These are phyloP conservation scores for Hephaestus fuliginosus DNA, from an alignment of 2,797 vertebrate species.

Conservation along the genomic window DNA sequence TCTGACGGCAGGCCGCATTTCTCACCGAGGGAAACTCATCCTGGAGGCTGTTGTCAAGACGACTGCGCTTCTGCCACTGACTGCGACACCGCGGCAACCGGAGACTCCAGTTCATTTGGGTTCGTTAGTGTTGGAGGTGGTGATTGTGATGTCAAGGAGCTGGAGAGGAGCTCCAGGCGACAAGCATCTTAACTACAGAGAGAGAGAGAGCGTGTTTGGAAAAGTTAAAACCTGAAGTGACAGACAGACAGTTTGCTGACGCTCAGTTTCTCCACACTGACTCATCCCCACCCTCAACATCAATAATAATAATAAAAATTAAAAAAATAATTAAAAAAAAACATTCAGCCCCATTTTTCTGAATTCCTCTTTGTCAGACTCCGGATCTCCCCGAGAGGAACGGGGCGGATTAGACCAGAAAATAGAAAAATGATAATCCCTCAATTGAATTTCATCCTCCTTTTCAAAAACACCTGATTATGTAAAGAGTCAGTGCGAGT, in stretches of 20 bases:
- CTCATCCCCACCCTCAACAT: constrained; percentile 46
- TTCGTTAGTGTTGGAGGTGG: constrained; percentile 60
- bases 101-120: constrained; percentile 28
- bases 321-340: not conserved
- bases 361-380: constrained; percentile 43
- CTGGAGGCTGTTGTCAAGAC: constrained; percentile 71
- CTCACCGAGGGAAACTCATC: constrained; percentile 71
- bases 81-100: constrained; percentile 54
- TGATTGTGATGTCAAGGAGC: constrained; percentile 18
- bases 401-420: constrained; percentile 53
- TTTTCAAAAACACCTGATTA: constrained; percentile 65
- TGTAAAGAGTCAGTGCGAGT: constrained; percentile 49
- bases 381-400: constrained; percentile 35
- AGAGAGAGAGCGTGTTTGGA: not conserved
- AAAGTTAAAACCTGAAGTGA: constrained; percentile 49
- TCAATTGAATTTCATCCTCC: constrained; percentile 61
- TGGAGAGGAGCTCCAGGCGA: constrained; percentile 64
- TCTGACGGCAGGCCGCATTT: constrained; percentile 62
- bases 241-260: constrained; percentile 40
- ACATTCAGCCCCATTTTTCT: constrained; percentile 24
- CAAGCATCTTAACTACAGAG: constrained; percentile 62
- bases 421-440: constrained; percentile 64
- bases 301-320: not conserved
- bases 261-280: constrained; percentile 36
- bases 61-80: constrained; percentile 38